A percentile compares a stretch with the other conserved stretches of the same genome.
phyloP scores from a whole-genome alignment of 2,113 vertebrate species.

The Crotalus horridus region DNA sequence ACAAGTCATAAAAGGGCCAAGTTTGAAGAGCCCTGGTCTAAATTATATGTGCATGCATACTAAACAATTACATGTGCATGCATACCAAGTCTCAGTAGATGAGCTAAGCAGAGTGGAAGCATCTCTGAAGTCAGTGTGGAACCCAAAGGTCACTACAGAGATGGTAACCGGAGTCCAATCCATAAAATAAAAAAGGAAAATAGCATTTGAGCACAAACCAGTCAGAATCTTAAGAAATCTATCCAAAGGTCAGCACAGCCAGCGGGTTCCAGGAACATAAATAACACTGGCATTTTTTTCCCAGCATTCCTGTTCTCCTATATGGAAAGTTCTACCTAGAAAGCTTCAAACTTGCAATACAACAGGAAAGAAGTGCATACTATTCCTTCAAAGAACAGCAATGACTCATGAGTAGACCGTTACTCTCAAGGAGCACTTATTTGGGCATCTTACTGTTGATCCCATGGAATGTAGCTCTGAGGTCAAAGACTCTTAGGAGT shows the following conservation, averaged over 20 bases:
- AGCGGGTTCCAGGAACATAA: background rate
- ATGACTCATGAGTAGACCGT: background rate
- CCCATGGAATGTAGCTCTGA: background rate
- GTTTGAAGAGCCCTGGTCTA: no score
- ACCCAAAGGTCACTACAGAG: background rate
- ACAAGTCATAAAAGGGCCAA: no score
- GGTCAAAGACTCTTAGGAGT: background rate
- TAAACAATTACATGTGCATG: background rate
- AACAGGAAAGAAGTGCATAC: background rate
- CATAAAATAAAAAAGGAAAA: background rate
- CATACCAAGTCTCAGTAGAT: background rate
- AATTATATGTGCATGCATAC: background rate
- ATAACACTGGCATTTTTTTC: background rate
- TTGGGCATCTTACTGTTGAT: background rate
- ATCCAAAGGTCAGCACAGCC: background rate
- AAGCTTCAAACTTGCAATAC: background rate
- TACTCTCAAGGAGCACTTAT: background rate
- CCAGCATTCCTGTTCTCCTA: background rate
- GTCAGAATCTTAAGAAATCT: background rate
- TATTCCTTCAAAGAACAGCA: background rate
- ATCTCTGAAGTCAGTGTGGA: background rate
- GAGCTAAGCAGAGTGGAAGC: background rate
- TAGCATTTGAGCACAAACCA: background rate
- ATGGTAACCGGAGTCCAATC: background rate
- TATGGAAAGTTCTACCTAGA: background rate